Conservation (phyloP, 2,113 vertebrate genomes). For the Rhipidura dahli region DNA sequence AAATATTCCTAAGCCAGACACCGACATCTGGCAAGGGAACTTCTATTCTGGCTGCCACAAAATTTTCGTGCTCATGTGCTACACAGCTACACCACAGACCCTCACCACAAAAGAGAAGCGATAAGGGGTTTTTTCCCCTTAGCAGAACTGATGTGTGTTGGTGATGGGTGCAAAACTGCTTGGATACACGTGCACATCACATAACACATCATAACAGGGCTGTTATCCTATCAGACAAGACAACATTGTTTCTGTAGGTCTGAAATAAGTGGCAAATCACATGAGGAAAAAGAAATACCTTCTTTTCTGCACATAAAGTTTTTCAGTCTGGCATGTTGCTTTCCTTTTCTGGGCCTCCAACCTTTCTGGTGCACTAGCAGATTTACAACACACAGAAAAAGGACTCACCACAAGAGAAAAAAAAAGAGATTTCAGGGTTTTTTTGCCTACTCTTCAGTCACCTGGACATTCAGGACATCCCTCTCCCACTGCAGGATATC, state of each 20-base stretch:
- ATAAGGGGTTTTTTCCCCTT: neutral
- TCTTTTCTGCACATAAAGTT: neutral
- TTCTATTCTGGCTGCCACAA: neutral
- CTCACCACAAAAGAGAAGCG: neutral
- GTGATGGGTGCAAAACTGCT: neutral
- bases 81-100: neutral
- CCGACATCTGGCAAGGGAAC: neutral
- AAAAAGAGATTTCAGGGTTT: accelerated
- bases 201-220: neutral
- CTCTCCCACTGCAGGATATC: neutral
- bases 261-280: neutral
- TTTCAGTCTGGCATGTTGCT: neutral
- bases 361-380: neutral
- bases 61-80: neutral
- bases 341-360: neutral
- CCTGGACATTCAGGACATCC: neutral
- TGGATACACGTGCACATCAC: neutral
- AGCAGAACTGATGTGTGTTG: neutral
- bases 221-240: neutral
- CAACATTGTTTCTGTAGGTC: neutral
- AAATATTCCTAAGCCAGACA: neutral
- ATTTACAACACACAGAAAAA: neutral
- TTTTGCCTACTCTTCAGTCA: neutral
- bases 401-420: neutral
- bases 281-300: neutral